Evolutionary conservation across 2,888 invertebrate genomes (phyloP).

Genomic region (Eristalis pertinax): DNA sequence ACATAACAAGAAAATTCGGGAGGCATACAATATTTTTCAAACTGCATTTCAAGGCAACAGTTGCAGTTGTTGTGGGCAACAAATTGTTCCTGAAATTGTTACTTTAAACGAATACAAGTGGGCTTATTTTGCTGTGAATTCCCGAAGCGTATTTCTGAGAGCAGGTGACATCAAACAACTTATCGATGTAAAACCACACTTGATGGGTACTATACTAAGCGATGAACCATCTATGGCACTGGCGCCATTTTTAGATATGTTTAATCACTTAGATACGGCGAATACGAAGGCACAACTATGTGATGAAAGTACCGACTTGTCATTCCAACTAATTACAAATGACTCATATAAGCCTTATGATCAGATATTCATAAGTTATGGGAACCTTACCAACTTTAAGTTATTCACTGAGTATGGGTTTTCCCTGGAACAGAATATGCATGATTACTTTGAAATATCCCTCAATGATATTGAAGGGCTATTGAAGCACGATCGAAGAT

Average conservation of each 20-base stretch:
- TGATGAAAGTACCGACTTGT: constrained; percentile 51
- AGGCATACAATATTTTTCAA: constrained; percentile 74
- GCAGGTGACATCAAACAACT: constrained; percentile 81
- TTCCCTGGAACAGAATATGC: constrained; percentile 85
- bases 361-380: constrained; percentile 95
- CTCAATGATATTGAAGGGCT: constrained; percentile 83
- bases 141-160: constrained; percentile 90
- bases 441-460: constrained; percentile 86
- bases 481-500: constrained; percentile 77
- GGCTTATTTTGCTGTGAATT: constrained; percentile 93
- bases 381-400: constrained; percentile 89
- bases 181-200: constrained; percentile 76
- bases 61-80: constrained; percentile 81
- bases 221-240: constrained; percentile 88
- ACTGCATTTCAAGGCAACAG: constrained; percentile 69
- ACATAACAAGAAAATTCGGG: constrained; percentile 82
- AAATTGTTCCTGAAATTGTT: constrained; percentile 82
- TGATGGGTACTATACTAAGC: constrained; percentile 79
- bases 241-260: constrained; percentile 94
- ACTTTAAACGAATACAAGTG: constrained; percentile 85
- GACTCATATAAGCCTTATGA: constrained; percentile 83
- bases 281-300: constrained; percentile 82
- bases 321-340: constrained; percentile 75
- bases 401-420: constrained; percentile 95
- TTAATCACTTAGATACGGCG: constrained; percentile 89